A percentile compares a stretch with the other conserved stretches of the same genome.
phyloP scores from a whole-genome alignment of 2,113 vertebrate genomes.

The Austrofundulus limnaeus region DNA sequence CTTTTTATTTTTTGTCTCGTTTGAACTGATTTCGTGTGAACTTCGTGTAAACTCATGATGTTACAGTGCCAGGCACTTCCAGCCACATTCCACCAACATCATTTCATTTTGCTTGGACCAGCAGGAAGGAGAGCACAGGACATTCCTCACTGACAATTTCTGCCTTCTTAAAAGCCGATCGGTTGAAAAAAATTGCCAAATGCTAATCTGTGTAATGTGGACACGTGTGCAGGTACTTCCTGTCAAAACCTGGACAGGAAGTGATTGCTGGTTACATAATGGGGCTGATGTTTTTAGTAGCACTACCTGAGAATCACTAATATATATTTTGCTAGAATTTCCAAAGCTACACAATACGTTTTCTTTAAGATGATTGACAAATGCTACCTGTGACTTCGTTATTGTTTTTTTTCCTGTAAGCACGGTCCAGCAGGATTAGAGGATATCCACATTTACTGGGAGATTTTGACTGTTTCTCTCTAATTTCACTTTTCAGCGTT shows the following conservation, averaged over 20 bases:
- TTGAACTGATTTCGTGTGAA: slow-evolving; percentile 2
- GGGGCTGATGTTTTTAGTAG: slow-evolving; percentile 40
- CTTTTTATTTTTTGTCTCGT: neutral
- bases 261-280: slow-evolving; percentile 19
- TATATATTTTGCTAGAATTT: slow-evolving; percentile 61
- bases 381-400: slow-evolving; percentile 30
- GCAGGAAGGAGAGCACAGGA: slow-evolving; percentile 33
- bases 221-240: slow-evolving; percentile 35
- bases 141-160: slow-evolving; percentile 55
- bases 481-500: slow-evolving; percentile 9
- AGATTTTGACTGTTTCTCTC: slow-evolving; percentile 10
- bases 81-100: slow-evolving; percentile 45
- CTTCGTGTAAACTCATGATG: neutral
- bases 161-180: slow-evolving; percentile 45
- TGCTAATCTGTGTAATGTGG: slow-evolving; percentile 18
- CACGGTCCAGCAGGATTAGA: neutral
- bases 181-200: slow-evolving; percentile 43
- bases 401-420: slow-evolving; percentile 15
- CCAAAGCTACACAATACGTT: slow-evolving; percentile 53
- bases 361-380: slow-evolving; percentile 12
- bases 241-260: slow-evolving; percentile 17
- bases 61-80: slow-evolving; percentile 50
- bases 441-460: slow-evolving; percentile 35
- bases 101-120: slow-evolving; percentile 20
- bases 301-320: slow-evolving; percentile 15